Base-by-base conservation (phyloP, 1,140 invertebrate species). In the Palaemon carinicauda region DNA sequence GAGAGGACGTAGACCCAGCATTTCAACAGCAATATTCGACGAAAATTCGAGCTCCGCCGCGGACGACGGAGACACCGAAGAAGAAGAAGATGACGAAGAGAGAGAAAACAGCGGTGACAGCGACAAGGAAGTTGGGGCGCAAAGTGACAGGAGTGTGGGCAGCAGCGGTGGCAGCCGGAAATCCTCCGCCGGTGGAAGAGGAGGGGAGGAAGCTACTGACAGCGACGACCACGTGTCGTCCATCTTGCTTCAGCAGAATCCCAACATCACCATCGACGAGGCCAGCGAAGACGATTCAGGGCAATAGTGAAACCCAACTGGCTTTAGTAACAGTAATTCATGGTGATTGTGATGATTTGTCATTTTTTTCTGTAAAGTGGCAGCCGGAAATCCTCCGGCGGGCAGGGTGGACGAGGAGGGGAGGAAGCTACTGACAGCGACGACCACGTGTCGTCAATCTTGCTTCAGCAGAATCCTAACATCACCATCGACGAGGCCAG, bases 401-500 rank as follows among this genome's bases (percentile, higher is more conserved):
- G n/a, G n/a, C n/a, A n/a, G n/a, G n/a, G 51, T 12, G n/a, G 56
- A 3, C 14, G 50, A 14, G 75, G 29, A 53, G 77, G 33, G 29
- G 75, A 17, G 7, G 83, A 65, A 19, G 52, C 29, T 9, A 77
- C 82, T 3, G 82, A 84, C 52, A 69, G 54, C 31, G 84, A 86
- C 31, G 77, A 80, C 41, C 77, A 79, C 3, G 84, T 86, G 1
- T 80, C 77, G 1, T 80, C 84, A n/a, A 56, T 86, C 29, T 78
- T 86, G 3, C 84, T 86, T 2, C 65, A 41, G 10, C 75, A 79
- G 24, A 77, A 86, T 24, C 84, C 84, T 1, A 79, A 80, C 31
- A 86, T 86, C 75, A 86, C 84, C 17, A 86, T 86, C 24, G 77
- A 79, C 50, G 84, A 86, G 78, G 41, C 84, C 9, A 86, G 84